Base-by-base conservation (phyloP, 2,888 invertebrate species). In the Machimus rusticus region DNA sequence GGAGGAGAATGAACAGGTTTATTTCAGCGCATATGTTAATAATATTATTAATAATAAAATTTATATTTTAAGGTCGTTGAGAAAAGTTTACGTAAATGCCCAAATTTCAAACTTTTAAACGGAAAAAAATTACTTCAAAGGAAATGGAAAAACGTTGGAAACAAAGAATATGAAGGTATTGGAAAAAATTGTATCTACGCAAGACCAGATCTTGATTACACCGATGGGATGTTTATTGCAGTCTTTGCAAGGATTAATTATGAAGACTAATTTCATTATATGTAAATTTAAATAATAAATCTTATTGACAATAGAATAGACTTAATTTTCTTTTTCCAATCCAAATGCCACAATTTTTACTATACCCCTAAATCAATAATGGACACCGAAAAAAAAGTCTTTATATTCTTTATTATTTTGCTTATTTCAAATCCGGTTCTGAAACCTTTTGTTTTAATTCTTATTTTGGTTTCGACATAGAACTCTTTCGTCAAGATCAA, bases 181-280 rank as follows among this genome's bases (percentile, higher is more conserved):
- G 96, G 96, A 4, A 93, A 95, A 8, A 94, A 94, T 89, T 98
- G 98, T 91, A 91, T 99, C 66, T 96, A 98, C 91, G 95, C 97
- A 0, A 94, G 94, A 89, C 95, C 97, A 0, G 95, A 96, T 5
- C 92, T 93, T 0, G 98, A 98, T 93, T 93, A 95, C 5, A 98
- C 98, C 0, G 98, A 97, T 92, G 99, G 99, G 2, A 99, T 99
- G 93, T 99, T 99, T 93, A 94, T 99, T 51, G 98, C 99, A 1
- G 95, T 98, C 84, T 96, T 99, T 90, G 97, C 97, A 92, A 94
- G 95, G 91, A 78, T 74, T 12, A 87, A 87, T 79, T 34, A 9
- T 37, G 0, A 78, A 51, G 5, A 43, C 19, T 37, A 46, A 12
- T 46, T 51, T 79, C 5, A 34, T n/a, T n/a, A n/a, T n/a, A 5